Conservation (phyloP, 2,113 vertebrate species). For the Notiomystis cincta region DNA sequence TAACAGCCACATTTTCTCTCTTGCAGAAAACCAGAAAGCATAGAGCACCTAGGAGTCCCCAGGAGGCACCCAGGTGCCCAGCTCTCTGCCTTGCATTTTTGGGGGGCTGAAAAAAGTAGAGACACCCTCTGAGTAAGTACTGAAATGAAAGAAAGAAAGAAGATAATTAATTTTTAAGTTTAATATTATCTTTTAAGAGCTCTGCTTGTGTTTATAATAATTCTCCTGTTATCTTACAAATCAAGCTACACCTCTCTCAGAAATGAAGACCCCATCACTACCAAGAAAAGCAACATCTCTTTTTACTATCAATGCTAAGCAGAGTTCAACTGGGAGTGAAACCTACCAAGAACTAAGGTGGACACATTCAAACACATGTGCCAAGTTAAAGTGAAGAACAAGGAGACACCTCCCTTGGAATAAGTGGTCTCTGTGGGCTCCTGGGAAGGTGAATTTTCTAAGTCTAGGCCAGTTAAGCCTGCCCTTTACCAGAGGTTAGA, state of each 20-base stretch:
- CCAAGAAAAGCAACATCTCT: neutral
- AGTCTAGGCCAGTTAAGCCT: neutral
- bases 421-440: neutral
- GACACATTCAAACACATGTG: fast-evolving
- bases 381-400: neutral
- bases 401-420: neutral
- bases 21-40: neutral
- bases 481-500: neutral
- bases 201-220: neutral
- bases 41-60: neutral
- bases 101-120: neutral
- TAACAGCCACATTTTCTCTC: neutral
- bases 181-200: neutral
- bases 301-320: neutral
- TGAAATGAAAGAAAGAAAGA: neutral
- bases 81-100: neutral
- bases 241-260: neutral
- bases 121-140: neutral
- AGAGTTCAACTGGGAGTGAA: neutral
- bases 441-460: neutral
- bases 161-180: neutral
- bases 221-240: neutral
- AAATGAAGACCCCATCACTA: neutral
- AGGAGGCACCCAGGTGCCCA: neutral
- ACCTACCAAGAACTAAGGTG: neutral